Evolutionary conservation across 2,888 invertebrate species (phyloP), one percentile per base, ranked within the genome.

Genomic region (Eremobia ochroleuca): DNA sequence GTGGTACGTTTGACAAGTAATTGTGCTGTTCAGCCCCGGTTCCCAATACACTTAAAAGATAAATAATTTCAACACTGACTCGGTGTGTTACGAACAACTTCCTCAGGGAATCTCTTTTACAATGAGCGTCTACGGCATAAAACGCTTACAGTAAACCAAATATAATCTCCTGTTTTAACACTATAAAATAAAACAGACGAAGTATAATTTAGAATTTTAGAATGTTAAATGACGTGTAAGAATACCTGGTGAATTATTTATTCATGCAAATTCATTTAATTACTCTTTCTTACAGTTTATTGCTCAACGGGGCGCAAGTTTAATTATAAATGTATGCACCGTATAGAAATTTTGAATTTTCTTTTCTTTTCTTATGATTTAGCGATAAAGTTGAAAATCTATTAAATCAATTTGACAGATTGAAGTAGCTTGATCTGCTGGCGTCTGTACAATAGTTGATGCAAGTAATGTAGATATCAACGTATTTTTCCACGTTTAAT

Each of bases 261-360:
- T 73, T 84, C 43, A 67, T 73, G 78, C 61, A 79, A 87, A 85
- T 85, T 76, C 67, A 78, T 81, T 85, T 87, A 87, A 85, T 87
- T 85, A 85, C 68, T 59, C 72, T 62, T 68, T 28, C 37, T 70
- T n/a, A 64, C 28, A 73, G 80, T 77, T 83, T 62, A 75, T 37
- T 59, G 55, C 76, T 52, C 71, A 2, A 34, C 59, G 70, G 71
- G 73, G 69, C 18, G 43, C 69, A 68, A 43, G 61, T 76, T 87
- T 76, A 76, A 85, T 87, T 66, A 77, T 61, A 43, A 64, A 61
- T 71, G 55, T 43, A 4, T 73, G 78, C 67, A 65, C n/a, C 31
- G 49, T 46, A 0, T 13, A n/a, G n/a, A 59, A 73, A 76, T 83
- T 73, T 85, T 59, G 58, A 34, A 65, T 25, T 52, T 65, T 77